Percentiles rank a stretch among this genome's conserved stretches.
phyloP scores from a whole-genome alignment of 2,797 vertebrate species.

The Hydrolagus colliei region DNA sequence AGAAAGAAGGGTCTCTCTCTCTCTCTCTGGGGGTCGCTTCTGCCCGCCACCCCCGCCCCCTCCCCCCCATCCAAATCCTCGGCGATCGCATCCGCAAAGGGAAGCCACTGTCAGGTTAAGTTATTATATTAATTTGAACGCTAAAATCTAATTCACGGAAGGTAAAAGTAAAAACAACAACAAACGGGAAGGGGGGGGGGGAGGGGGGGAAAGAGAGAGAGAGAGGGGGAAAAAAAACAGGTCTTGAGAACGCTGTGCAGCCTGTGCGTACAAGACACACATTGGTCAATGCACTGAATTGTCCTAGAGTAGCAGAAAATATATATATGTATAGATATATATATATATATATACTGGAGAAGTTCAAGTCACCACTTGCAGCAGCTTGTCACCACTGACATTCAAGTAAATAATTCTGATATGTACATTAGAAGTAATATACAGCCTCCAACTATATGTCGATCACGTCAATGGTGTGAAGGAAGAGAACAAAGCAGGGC shows the following conservation, averaged over 20 bases:
- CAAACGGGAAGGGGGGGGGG: not conserved
- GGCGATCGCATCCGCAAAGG: not conserved
- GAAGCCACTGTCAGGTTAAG: not conserved
- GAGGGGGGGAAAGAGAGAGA: no score
- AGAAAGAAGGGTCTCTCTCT: no score
- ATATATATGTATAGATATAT: no score
- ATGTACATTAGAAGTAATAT: constrained; percentile 70
- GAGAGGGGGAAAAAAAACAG: no score
- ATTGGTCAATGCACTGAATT: not conserved
- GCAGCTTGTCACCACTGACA: constrained; percentile 71
- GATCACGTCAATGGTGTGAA: not conserved
- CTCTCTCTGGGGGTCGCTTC: no score
- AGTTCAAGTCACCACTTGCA: constrained; percentile 60
- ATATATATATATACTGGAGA: constrained; percentile 32
- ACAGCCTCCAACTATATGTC: constrained; percentile 42
- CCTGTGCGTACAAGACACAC: not conserved
- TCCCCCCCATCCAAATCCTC: no score
- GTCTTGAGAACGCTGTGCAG: not conserved
- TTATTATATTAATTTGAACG: constrained; percentile 29
- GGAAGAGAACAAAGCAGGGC: not conserved
- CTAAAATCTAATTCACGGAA: constrained; percentile 25
- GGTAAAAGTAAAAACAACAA: not conserved
- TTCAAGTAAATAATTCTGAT: constrained; percentile 71
- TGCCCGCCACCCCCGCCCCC: no score
- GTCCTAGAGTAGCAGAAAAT: constrained; percentile 1